Base-by-base conservation (phyloP, 2,113 vertebrate genomes). In the Gallinago paraguaiae region DNA sequence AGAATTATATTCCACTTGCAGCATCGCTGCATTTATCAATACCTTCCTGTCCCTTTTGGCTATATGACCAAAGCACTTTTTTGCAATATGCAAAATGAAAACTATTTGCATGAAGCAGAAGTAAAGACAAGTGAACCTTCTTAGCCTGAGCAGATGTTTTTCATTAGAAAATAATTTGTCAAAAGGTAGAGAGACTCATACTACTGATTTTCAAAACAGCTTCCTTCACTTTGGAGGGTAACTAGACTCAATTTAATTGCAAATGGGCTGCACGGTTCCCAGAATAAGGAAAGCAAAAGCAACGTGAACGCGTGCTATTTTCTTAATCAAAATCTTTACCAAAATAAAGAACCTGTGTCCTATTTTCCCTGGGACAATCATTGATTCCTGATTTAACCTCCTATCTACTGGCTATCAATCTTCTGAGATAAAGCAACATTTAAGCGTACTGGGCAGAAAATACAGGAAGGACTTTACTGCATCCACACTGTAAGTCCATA, bases 111-210 rank as follows among this genome's bases (percentile, higher is more conserved):
- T 53, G 59, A 77, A 74, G 92, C 4, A 1, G 53, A 80, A 88
- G 86, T 70, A 64, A 95, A 86, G 92, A 79, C 1, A 30, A 91
- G 82, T 50, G 83, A 96, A 90, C 84, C 94, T 78, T 85, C 56
- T 7, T 25, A 92, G 92, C 93, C 86, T 3, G 39, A 96, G 91
- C 95, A 96, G 96, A 95, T 96, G 95, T 93, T 96, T 93, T 96
- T 77, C 96, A 96, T 96, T 96, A 93, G 92, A 65, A 95, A 96
- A 95, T 96, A 79, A 96, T 97, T 96, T 95, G 91, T 96, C 94
- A 96, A 82, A 95, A 96, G 89, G 82, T 87, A 74, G 92, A 85
- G 72, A 96, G 88, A 86, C 81, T 92, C 90, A 48, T 77, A 59
- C 53, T 79, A 82, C 41, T 95, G 80, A 96, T 97, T 97, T 97